A percentile compares a stretch with the other conserved stretches of the same genome.
Evolutionary conservation across 2,797 vertebrate species (phyloP).

Genomic region (Jordanella pulchra): DNA sequence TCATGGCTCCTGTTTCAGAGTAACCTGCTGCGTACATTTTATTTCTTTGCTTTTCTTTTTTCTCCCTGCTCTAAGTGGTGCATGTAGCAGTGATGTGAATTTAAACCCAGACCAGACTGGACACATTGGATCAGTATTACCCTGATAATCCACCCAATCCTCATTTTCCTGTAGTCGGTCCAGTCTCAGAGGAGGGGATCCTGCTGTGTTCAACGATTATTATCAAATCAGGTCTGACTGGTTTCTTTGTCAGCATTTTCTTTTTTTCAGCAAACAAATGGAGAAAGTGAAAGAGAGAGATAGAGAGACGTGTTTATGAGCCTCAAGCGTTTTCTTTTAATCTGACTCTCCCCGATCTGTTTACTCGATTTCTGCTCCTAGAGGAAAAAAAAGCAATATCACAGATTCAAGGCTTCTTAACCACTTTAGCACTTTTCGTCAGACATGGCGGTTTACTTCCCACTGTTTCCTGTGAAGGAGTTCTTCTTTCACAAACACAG

Average conservation of each 20-base stretch:
- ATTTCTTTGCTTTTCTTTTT: conserved; percentile 45
- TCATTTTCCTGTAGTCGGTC: neutral
- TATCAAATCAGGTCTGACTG: conserved; percentile 63
- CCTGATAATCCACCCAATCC: neutral
- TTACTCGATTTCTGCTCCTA: conserved; percentile 28
- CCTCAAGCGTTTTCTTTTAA: conserved; percentile 22
- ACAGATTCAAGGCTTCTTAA: conserved; percentile 35
- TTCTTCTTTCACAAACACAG: conserved; percentile 22
- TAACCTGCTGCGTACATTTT: conserved; percentile 59
- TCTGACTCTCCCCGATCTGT: conserved; percentile 9
- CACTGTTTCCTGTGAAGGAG: conserved; percentile 15
- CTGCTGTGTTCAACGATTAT: conserved; percentile 29
- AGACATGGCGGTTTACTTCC: conserved; percentile 14
- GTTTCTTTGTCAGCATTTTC: conserved; percentile 40
- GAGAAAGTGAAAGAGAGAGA: too few species aligned
- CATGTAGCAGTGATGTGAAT: conserved; percentile 60
- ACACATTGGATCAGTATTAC: conserved; percentile 5
- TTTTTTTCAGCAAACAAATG: conserved; percentile 13
- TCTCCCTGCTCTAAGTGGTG: conserved; percentile 48
- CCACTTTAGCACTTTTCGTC: conserved; percentile 56
- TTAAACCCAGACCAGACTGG: conserved; percentile 28
- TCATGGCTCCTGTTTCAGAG: conserved; percentile 51
- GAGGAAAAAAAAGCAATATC: conserved; percentile 34
- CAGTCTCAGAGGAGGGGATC: conserved; percentile 42
- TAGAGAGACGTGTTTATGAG: conserved; percentile 31